Evolutionary conservation across 2,888 invertebrate species (phyloP).

Genomic region (Schizaphis graminum): DNA sequence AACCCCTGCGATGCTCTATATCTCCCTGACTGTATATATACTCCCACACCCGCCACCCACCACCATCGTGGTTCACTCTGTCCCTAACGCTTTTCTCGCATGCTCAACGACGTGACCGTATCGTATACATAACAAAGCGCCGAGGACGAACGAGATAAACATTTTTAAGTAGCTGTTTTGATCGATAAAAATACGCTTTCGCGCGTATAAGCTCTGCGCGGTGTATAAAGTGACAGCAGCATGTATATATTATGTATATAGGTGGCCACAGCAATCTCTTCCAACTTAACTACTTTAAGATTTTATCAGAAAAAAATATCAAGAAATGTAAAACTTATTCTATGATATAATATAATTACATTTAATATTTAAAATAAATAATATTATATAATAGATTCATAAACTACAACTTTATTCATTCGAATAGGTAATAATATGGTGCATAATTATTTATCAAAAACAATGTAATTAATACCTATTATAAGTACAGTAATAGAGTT

Average conservation of each 20-base stretch:
- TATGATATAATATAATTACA: background rate
- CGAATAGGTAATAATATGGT: background rate
- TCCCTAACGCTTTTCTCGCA: background rate
- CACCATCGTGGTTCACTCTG: background rate
- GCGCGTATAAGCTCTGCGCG: background rate
- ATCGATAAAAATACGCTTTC: constrained; percentile 18
- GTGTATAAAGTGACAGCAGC: background rate
- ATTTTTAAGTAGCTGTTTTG: constrained; percentile 29
- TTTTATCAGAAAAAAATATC: background rate
- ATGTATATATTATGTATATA: background rate
- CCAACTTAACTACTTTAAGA: background rate
- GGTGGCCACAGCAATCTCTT: background rate
- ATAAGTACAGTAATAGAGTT: background rate
- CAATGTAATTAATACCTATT: background rate
- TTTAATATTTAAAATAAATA: no score
- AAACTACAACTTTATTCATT: background rate
- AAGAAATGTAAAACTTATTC: background rate
- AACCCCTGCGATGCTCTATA: background rate
- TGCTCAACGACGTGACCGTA: background rate
- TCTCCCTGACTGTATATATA: background rate
- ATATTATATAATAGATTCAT: no score
- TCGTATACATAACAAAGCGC: background rate
- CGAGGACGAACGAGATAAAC: constrained; percentile 2
- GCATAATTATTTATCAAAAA: background rate
- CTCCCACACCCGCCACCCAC: background rate